These are phyloP conservation scores for Cyaniris semiargus DNA, from an alignment of 2,888 invertebrate genomes.

Conservation along the genomic window DNA sequence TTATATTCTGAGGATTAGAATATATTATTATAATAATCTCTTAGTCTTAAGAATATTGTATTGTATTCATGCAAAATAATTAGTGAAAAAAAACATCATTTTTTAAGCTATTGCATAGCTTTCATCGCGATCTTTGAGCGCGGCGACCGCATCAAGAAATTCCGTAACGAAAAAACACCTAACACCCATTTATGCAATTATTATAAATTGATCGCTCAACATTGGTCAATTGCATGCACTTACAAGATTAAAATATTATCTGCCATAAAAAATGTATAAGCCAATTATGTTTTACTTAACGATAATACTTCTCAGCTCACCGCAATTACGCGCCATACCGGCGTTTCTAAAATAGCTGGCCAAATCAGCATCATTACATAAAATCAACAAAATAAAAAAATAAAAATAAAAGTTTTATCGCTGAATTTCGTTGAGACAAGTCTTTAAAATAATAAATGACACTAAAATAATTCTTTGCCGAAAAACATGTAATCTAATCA, in stretches of 20 bases:
- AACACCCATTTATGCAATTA: background rate
- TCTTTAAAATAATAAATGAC: too few relatives aligned
- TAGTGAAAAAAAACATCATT: too few relatives aligned
- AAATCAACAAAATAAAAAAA: background rate
- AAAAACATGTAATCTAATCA: too few relatives aligned
- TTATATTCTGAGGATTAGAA: background rate
- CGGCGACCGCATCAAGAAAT: too few relatives aligned
- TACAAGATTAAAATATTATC: slow-evolving; percentile 9
- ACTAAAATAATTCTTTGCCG: too few relatives aligned
- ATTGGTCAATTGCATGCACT: background rate
- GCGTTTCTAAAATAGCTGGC: background rate
- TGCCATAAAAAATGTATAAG: background rate
- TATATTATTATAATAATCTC: background rate
- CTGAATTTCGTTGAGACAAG: too few relatives aligned
- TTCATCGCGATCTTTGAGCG: too few relatives aligned
- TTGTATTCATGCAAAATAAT: too few relatives aligned
- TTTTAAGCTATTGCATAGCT: too few relatives aligned
- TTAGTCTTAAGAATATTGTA: too few relatives aligned
- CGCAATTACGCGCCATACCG: background rate
- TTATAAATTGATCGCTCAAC: background rate
- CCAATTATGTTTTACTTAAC: background rate
- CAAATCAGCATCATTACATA: background rate
- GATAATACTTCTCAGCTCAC: background rate
- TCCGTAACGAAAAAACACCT: too few relatives aligned
- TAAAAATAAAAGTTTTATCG: too few relatives aligned